Evolutionary conservation across 2,888 invertebrate species (phyloP), one percentile per base, ranked within the genome.

Genomic region (Autographa pulchrina): DNA sequence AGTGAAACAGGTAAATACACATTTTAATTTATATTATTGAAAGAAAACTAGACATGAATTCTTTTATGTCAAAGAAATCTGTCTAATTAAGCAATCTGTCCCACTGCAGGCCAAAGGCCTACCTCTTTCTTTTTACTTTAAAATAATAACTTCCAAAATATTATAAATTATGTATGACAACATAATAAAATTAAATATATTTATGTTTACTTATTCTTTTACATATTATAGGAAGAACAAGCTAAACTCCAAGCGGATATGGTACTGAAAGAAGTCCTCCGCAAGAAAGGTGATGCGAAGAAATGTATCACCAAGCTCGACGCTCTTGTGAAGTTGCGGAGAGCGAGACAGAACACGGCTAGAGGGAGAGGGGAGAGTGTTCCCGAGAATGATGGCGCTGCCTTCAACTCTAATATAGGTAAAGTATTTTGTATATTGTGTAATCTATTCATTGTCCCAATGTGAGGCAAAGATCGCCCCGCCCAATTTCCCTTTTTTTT

Each of bases 281-380:
- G 96, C 74, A 98, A 97, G 88, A 97, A 97, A 85, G 95, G 94
- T 25, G 98, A 98, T 85, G 97, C 97, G 0, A 96, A 96, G 77
- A 97, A 97, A 83, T 97, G 97, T 83, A 88, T 97, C 2, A 94
- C 96, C 0, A 93, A 98, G 68, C 91, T 98, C 48, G 96, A 97
- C 25, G 96, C 97, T 0, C 88, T 98, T 32, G 88, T 96, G 25
- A 97, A 97, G 88, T 92, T 98, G 31, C 94, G 98, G 65, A 96
- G 92, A 68, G 96, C 97, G 0, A 93, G 97, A 71, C 96, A 96
- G 78, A 96, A 96, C 75, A 96, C 97, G 16, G 96, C 97, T 6
- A 93, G 92, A 64, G 97, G 97, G 25, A 94, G 97, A 81, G 97
- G 97, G n/a, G 96, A 97, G 82, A 90, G 86, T 74, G 89, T 96